Evolutionary conservation across 2,888 invertebrate genomes (phyloP).

Genomic region (Agrotis segetum): DNA sequence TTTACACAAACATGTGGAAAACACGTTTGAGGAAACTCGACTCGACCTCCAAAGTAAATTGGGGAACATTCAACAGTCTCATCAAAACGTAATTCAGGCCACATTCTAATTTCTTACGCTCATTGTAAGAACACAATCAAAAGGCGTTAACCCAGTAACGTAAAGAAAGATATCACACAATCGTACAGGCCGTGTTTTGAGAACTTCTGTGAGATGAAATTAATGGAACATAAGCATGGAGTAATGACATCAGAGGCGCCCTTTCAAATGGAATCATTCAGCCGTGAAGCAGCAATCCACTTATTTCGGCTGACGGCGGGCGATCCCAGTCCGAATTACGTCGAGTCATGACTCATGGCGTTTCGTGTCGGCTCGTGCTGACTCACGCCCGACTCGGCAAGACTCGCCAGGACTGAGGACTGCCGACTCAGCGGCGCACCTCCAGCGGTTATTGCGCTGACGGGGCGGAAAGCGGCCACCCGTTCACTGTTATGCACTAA

Average conservation of each 20-base stretch:
- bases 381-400: slow-evolving; percentile 81
- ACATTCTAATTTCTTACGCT: slow-evolving; percentile 72
- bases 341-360: slow-evolving; percentile 82
- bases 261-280: slow-evolving; percentile 83
- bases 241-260: slow-evolving; percentile 78
- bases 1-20: slow-evolving; percentile 13
- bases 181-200: slow-evolving; percentile 46
- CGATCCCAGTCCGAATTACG: slow-evolving; percentile 79
- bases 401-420: slow-evolving; percentile 65
- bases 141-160: slow-evolving; percentile 42
- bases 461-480: slow-evolving; percentile 73
- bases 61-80: slow-evolving; percentile 70
- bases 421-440: slow-evolving; percentile 78
- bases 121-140: slow-evolving; percentile 55
- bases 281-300: slow-evolving; percentile 87
- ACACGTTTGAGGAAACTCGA: slow-evolving; percentile 17
- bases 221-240: slow-evolving; percentile 69
- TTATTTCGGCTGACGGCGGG: slow-evolving; percentile 86
- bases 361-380: slow-evolving; percentile 76
- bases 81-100: slow-evolving; percentile 82
- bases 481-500: slow-evolving; percentile 79
- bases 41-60: slow-evolving; percentile 61
- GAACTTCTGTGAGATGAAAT: slow-evolving; percentile 43
- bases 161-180: slow-evolving; percentile 43
- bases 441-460: slow-evolving; percentile 83